Conservation (phyloP, 2,113 vertebrate species). For the Stigmatopora argus region DNA sequence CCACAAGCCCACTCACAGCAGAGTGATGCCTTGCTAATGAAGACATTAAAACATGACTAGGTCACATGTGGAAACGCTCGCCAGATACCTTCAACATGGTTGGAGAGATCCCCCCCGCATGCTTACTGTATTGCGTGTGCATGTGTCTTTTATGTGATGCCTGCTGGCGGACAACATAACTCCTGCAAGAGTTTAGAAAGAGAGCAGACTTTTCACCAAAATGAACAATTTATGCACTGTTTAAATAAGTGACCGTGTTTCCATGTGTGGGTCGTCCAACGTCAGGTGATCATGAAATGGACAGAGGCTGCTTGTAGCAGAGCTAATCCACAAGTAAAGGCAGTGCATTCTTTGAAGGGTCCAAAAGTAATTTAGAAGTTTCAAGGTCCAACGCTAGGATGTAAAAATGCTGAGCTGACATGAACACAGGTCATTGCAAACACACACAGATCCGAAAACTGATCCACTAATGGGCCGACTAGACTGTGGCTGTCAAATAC, state of each 20-base stretch:
- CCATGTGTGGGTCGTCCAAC: not conserved
- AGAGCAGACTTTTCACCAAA: slow-evolving; percentile 13
- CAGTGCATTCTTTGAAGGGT: not conserved
- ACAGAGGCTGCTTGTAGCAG: not conserved
- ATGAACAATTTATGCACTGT: not conserved
- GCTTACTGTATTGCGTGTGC: slow-evolving; percentile 21
- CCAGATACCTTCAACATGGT: slow-evolving; percentile 68
- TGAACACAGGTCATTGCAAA: too few species aligned
- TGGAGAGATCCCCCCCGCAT: slow-evolving; percentile 57
- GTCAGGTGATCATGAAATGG: not conserved
- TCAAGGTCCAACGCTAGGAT: not conserved
- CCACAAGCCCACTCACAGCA: slow-evolving; percentile 32
- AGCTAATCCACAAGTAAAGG: not conserved
- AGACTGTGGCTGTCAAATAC: too few species aligned
- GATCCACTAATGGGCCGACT: too few species aligned
- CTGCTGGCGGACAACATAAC: slow-evolving; percentile 57
- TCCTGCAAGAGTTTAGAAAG: slow-evolving; percentile 24
- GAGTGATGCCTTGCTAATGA: slow-evolving; percentile 62
- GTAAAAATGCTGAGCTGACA: too few species aligned
- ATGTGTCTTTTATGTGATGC: slow-evolving; percentile 39
- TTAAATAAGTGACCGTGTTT: not conserved
- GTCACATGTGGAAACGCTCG: slow-evolving; percentile 71
- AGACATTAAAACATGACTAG: slow-evolving; percentile 72
- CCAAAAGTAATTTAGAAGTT: not conserved
- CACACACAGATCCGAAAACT: too few species aligned